Evolutionary conservation across 2,888 invertebrate species (phyloP).

Genomic region (Sinhomidia bicolor): DNA sequence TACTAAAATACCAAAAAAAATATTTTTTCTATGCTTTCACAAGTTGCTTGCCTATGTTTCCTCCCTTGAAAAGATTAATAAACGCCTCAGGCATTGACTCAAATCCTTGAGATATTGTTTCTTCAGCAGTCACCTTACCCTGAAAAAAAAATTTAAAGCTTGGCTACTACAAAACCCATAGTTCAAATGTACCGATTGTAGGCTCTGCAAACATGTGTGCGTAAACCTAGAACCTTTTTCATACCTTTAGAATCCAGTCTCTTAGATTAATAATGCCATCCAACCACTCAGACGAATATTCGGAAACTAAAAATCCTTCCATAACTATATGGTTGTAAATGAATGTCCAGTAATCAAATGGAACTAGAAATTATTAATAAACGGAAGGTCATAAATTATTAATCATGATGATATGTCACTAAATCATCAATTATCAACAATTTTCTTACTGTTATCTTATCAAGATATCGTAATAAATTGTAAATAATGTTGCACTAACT

Average conservation of each 20-base stretch:
- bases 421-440: not conserved
- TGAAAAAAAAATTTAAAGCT: constrained; percentile 77
- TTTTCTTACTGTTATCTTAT: not conserved
- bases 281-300: constrained; percentile 51
- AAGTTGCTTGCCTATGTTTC: constrained; percentile 88
- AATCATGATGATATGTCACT: not conserved
- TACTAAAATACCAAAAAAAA: not conserved
- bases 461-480: not conserved
- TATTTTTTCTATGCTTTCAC: constrained; percentile 84
- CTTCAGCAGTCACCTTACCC: constrained; percentile 87
- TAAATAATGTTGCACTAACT: constrained; percentile 16
- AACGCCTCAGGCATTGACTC: constrained; percentile 88
- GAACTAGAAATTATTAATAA: constrained; percentile 62
- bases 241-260: constrained; percentile 51
- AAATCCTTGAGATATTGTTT: constrained; percentile 88
- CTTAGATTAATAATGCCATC: constrained; percentile 35
- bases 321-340: constrained; percentile 55
- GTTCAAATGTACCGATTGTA: not conserved
- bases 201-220: not conserved
- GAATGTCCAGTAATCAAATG: constrained; percentile 63
- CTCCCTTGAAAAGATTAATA: constrained; percentile 85
- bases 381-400: too few species aligned
- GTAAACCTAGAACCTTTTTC: not conserved
- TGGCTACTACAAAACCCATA: not conserved
- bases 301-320: constrained; percentile 54